These are phyloP conservation scores for Apamea sordens DNA, from an alignment of 2,888 invertebrate species.

Conservation along the genomic window DNA sequence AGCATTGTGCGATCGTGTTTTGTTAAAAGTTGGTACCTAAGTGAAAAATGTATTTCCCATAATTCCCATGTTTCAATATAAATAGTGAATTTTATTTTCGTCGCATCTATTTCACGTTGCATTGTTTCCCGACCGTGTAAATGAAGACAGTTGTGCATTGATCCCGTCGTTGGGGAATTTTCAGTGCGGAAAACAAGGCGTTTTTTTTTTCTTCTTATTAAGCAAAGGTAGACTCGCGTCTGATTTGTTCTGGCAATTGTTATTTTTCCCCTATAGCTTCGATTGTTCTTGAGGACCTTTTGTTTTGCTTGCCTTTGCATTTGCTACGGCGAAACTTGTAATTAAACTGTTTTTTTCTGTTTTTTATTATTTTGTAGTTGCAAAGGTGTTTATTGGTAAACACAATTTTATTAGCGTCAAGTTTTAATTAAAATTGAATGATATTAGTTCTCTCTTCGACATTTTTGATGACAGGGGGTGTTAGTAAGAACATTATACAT, in stretches of 20 bases:
- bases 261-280: constrained; percentile 74
- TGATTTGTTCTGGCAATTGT: constrained; percentile 82
- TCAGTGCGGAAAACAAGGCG: constrained; percentile 68
- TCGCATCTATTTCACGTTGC: constrained; percentile 30
- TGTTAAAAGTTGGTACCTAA: no score
- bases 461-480: background rate
- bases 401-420: background rate
- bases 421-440: background rate
- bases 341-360: constrained; percentile 58
- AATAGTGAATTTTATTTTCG: constrained; percentile 27
- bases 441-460: background rate
- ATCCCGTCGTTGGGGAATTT: constrained; percentile 73
- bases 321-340: constrained; percentile 64
- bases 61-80: constrained; percentile 11
- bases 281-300: constrained; percentile 72
- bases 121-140: constrained; percentile 64
- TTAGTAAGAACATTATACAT: background rate
- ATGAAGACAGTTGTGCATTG: constrained; percentile 79
- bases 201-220: constrained; percentile 73
- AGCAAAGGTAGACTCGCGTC: constrained; percentile 74
- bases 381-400: background rate
- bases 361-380: background rate
- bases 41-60: background rate
- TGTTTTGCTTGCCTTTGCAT: constrained; percentile 65
- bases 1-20: no score